Evolutionary conservation across 2,797 vertebrate species (phyloP).

Genomic region (Falco naumanni): DNA sequence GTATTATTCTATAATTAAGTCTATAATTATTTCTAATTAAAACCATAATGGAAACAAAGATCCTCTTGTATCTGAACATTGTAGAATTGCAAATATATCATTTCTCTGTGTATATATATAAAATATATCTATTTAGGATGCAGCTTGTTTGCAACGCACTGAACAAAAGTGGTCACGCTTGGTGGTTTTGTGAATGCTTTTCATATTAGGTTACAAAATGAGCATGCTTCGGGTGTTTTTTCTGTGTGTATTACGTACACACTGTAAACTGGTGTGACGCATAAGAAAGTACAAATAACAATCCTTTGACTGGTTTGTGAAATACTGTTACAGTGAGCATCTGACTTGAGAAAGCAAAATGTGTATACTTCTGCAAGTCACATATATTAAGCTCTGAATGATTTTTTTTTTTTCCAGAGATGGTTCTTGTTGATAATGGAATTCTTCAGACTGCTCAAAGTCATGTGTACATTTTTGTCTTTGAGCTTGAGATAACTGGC

Average conservation of each 20-base stretch:
- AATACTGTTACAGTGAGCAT: not conserved
- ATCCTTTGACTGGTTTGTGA: not conserved
- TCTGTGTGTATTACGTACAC: too few species aligned
- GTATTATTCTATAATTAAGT: too few species aligned
- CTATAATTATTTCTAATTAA: not conserved
- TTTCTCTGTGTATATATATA: not conserved
- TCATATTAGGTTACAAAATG: not conserved
- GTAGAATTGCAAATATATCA: not conserved
- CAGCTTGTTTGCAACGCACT: not conserved
- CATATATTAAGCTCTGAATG: not conserved
- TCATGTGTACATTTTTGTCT: not conserved
- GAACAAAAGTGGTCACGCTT: not conserved
- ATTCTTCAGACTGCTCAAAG: not conserved
- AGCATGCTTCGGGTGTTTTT: rapidly evolving
- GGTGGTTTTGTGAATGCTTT: not conserved
- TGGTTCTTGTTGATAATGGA: not conserved
- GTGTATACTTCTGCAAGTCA: not conserved
- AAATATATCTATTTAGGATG: not conserved
- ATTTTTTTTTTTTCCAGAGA: not conserved
- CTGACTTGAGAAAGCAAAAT: not conserved
- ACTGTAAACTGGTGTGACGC: not conserved
- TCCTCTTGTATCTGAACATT: not conserved
- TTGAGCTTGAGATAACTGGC: not conserved
- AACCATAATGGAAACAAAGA: not conserved
- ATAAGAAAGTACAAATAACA: not conserved